A percentile compares a stretch with the other conserved stretches of the same genome.
These are phyloP conservation scores for Alosa sapidissima DNA, from an alignment of 2,797 vertebrate genomes.

Conservation along the genomic window DNA sequence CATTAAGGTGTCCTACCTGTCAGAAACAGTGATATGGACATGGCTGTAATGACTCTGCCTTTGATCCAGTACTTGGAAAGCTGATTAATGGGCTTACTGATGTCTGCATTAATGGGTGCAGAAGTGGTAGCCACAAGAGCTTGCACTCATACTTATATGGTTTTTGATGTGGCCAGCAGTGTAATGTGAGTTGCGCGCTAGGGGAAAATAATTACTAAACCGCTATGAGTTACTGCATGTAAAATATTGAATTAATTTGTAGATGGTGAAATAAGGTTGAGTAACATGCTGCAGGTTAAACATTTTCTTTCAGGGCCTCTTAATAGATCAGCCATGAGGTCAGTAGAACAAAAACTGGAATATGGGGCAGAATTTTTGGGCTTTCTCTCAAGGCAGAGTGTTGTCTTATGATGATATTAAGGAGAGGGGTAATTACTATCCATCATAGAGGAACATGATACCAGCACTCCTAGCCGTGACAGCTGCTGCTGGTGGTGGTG, in stretches of 20 bases:
- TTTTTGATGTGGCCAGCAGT: conserved; percentile 3
- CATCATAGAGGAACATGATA: conserved; percentile 66
- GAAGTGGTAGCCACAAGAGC: conserved; percentile 37
- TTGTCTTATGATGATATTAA: conserved; percentile 52
- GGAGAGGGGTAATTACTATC: conserved; percentile 51
- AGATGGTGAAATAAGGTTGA: not conserved
- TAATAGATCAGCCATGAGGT: not conserved
- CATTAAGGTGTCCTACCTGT: conserved; percentile 27
- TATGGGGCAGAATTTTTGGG: conserved; percentile 13
- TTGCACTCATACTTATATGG: conserved; percentile 37
- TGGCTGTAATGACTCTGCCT: conserved; percentile 33
- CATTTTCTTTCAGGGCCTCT: not conserved
- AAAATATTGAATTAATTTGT: conserved; percentile 9
- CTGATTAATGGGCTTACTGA: conserved; percentile 46
- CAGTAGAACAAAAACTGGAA: conserved; percentile 27
- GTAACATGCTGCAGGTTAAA: not conserved
- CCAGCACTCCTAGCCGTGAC: conserved; percentile 65
- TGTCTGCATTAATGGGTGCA: conserved; percentile 42
- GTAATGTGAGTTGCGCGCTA: not conserved
- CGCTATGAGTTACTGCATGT: conserved; percentile 9
- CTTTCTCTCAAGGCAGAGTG: conserved; percentile 26
- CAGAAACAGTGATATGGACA: conserved; percentile 26
- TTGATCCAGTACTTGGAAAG: conserved; percentile 6
- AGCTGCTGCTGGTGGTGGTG: conserved; percentile 64
- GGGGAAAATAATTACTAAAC: conserved; percentile 14